phyloP scores from a whole-genome alignment of 2,113 vertebrate genomes.

The Tichodroma muraria region DNA sequence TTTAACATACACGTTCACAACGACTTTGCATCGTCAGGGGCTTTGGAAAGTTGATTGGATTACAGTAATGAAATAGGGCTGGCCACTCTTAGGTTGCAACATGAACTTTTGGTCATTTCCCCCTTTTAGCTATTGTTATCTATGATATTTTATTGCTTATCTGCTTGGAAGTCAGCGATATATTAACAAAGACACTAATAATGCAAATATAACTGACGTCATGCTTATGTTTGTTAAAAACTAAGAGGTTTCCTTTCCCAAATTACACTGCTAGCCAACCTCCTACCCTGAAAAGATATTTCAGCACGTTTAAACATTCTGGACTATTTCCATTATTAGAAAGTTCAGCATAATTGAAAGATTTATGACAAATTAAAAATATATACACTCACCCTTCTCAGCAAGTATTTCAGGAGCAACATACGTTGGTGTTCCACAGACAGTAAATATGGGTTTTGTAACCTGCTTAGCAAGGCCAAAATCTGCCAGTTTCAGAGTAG shows the following conservation, averaged over 20 bases:
- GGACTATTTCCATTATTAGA: neutral
- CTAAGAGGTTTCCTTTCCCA: neutral
- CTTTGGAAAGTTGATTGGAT: neutral
- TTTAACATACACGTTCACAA: neutral
- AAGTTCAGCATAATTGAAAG: neutral
- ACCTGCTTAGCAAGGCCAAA: constrained; percentile 95
- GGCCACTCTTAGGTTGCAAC: neutral
- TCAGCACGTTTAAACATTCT: neutral
- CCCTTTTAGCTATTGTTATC: neutral
- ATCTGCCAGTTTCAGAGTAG: constrained; percentile 89
- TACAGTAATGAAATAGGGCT: neutral
- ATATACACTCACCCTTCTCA: constrained; percentile 82
- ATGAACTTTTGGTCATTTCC: neutral
- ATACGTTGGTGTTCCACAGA: constrained; percentile 96
- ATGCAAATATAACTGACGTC: neutral
- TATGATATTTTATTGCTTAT: neutral
- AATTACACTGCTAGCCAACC: neutral
- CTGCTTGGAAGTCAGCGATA: neutral
- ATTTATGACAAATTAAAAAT: neutral
- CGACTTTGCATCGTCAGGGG: neutral
- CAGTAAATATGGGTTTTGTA: constrained; percentile 93
- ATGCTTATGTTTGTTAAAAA: neutral
- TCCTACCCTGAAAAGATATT: neutral
- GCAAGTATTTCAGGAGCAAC: constrained; percentile 96
- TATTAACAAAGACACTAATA: neutral